phyloP scores from a whole-genome alignment of 2,888 invertebrate species.

The Trilocha varians region DNA sequence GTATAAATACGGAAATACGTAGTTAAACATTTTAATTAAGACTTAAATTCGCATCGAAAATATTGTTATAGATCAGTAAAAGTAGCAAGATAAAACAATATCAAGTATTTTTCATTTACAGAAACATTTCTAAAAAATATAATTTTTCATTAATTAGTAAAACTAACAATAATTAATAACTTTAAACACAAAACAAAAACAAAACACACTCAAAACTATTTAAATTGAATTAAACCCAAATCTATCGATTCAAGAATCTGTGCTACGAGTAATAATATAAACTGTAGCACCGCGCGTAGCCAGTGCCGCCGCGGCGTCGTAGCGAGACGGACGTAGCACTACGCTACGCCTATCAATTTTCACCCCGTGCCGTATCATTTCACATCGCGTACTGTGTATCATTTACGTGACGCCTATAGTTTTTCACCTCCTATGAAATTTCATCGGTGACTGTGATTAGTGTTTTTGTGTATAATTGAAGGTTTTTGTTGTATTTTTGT shows the following conservation, averaged over 20 bases:
- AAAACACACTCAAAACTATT: neutral
- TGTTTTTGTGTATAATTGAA: constrained; percentile 14
- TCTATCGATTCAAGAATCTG: constrained; percentile 64
- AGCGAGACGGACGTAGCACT: constrained; percentile 42
- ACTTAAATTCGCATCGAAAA: neutral
- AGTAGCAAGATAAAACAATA: too few relatives aligned
- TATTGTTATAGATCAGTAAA: neutral
- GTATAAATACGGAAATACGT: neutral
- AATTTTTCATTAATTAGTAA: too few relatives aligned
- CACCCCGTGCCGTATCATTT: constrained; percentile 11
- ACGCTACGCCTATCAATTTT: constrained; percentile 19
- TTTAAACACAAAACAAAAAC: neutral
- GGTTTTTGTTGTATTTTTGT: constrained; percentile 42
- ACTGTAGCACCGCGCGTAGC: constrained; percentile 53
- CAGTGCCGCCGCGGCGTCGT: constrained; percentile 58
- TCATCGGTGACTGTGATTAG: neutral
- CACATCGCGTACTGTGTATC: constrained; percentile 9
- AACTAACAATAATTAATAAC: too few relatives aligned
- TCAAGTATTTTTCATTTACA: too few relatives aligned
- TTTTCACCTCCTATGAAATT: neutral
- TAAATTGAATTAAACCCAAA: constrained; percentile 11
- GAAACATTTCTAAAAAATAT: too few relatives aligned
- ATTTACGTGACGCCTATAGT: neutral
- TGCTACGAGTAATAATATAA: constrained; percentile 57
- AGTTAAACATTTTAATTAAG: neutral